A percentile compares a stretch with the other conserved stretches of the same genome.
These are phyloP conservation scores for Synergus umbraculus DNA, from an alignment of 2,888 invertebrate genomes.

Conservation along the genomic window DNA sequence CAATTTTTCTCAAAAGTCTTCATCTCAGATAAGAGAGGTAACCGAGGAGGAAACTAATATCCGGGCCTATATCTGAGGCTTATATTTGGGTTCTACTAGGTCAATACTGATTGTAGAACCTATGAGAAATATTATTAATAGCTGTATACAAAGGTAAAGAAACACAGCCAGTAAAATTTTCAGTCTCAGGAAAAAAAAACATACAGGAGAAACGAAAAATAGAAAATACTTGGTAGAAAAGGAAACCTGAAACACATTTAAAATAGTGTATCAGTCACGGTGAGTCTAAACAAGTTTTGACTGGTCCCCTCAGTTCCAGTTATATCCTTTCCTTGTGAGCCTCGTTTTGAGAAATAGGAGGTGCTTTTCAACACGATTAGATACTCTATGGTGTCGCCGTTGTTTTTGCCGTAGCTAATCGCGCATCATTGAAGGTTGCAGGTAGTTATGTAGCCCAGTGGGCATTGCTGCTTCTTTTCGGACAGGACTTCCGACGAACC, in stretches of 20 bases:
- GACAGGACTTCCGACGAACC: constrained; percentile 14
- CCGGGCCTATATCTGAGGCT: too few relatives aligned
- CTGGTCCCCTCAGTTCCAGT: not conserved
- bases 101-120: too few relatives aligned
- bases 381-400: constrained; percentile 29
- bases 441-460: constrained; percentile 42
- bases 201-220: not conserved
- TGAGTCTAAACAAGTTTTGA: constrained; percentile 27
- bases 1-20: too few relatives aligned
- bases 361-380: constrained; percentile 38
- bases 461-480: constrained; percentile 1
- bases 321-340: not conserved
- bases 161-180: not conserved
- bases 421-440: constrained; percentile 33
- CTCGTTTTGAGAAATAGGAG: constrained; percentile 31
- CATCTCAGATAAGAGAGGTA: too few relatives aligned
- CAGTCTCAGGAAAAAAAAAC: not conserved
- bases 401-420: constrained; percentile 40
- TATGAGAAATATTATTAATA: too few relatives aligned
- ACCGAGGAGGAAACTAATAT: too few relatives aligned
- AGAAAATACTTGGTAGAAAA: not conserved
- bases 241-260: not conserved
- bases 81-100: too few relatives aligned
- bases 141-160: too few relatives aligned
- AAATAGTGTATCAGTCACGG: constrained; percentile 10